Evolutionary conservation across 2,888 invertebrate species (phyloP).

Genomic region (Nemurella pictetii): DNA sequence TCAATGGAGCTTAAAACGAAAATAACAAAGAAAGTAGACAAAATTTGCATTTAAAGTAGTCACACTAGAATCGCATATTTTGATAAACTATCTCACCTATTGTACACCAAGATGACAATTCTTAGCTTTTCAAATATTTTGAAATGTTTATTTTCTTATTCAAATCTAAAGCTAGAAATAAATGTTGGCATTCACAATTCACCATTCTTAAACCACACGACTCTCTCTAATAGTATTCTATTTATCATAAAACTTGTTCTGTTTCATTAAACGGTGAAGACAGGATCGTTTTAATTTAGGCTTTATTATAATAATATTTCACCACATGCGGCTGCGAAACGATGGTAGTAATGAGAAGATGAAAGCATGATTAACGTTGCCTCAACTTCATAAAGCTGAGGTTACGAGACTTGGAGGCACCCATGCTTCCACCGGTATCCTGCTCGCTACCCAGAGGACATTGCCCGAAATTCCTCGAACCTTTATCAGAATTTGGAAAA

Average conservation of each 20-base stretch:
- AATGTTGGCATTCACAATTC: background rate
- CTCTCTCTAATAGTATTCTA: background rate
- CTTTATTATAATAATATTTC: background rate
- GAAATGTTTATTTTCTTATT: background rate
- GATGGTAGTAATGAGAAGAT: background rate
- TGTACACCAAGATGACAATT: background rate
- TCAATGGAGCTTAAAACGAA: slow-evolving; percentile 9
- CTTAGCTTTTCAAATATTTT: background rate
- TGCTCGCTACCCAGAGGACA: no score
- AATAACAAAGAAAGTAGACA: background rate
- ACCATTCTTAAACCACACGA: background rate
- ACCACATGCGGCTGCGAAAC: background rate
- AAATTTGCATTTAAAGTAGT: background rate
- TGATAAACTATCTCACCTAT: background rate
- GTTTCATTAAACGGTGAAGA: background rate
- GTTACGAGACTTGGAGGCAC: no score
- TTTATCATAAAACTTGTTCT: background rate
- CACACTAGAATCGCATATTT: background rate
- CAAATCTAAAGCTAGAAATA: background rate
- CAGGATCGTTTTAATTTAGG: background rate
- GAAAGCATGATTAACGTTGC: background rate
- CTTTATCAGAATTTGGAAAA: no score
- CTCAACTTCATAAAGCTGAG: background rate
- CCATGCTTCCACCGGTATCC: no score
- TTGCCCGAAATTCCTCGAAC: no score